These are phyloP conservation scores for Platorchestia sp. DNA, from an alignment of 1,140 invertebrate genomes.

Conservation along the genomic window DNA sequence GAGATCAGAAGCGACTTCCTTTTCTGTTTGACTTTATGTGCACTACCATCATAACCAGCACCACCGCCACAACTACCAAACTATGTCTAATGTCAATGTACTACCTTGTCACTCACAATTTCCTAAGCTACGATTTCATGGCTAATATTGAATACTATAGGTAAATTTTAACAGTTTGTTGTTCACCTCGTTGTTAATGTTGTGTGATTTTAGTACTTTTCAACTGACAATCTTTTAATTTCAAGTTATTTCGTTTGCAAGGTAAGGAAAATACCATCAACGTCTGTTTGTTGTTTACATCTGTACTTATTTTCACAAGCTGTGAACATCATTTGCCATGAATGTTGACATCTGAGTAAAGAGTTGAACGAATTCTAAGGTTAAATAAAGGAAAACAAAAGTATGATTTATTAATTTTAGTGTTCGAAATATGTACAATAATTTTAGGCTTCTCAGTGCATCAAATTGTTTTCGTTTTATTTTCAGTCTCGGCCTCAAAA, in stretches of 20 bases:
- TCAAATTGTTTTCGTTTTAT: no score
- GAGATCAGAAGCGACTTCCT: neutral
- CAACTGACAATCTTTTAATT: neutral
- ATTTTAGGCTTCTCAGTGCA: no score
- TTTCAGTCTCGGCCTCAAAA: no score
- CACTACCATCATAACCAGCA: no score
- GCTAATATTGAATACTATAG: neutral
- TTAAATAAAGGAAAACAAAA: no score
- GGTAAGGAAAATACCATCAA: neutral
- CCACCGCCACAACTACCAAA: neutral
- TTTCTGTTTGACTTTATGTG: neutral
- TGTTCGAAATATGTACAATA: no score
- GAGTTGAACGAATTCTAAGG: no score
- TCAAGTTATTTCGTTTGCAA: neutral
- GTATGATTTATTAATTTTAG: no score
- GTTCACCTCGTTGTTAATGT: neutral
- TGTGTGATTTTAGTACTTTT: neutral
- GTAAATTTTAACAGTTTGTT: neutral
- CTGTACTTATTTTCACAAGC: neutral
- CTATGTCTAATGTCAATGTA: neutral
- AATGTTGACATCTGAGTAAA: neutral
- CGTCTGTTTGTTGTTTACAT: neutral
- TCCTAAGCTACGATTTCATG: neutral
- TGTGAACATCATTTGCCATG: neutral
- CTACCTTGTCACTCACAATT: neutral